These are phyloP conservation scores for Orchestia grillus DNA, from an alignment of 1,140 invertebrate species.

Conservation along the genomic window DNA sequence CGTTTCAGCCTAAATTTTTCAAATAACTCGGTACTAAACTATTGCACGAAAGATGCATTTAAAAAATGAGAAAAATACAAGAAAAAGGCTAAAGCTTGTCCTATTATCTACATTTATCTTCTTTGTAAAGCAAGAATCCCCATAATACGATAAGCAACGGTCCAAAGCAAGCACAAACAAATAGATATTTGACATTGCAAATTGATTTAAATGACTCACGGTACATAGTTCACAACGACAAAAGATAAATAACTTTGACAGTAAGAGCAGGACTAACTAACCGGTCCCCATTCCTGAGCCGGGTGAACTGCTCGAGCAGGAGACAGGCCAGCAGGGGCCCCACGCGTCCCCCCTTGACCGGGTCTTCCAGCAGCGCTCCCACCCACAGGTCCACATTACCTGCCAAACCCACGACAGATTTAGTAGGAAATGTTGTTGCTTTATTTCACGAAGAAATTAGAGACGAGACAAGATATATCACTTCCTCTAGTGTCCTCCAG, in stretches of 20 bases:
- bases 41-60: too few species aligned
- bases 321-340: slow-evolving; percentile 94
- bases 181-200: too few species aligned
- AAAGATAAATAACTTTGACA: background rate
- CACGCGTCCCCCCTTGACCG: slow-evolving; percentile 84
- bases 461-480: background rate
- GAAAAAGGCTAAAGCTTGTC: too few species aligned
- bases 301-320: slow-evolving; percentile 90
- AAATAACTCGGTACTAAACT: too few species aligned
- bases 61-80: too few species aligned
- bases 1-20: too few species aligned
- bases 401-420: background rate
- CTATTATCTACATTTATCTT: too few species aligned
- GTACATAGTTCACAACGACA: background rate
- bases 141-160: too few species aligned
- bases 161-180: too few species aligned
- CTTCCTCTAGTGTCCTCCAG: background rate
- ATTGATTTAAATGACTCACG: background rate
- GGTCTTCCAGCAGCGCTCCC: slow-evolving; percentile 94
- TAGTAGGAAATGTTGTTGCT: background rate
- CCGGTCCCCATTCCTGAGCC: slow-evolving; percentile 90
- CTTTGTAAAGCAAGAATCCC: too few species aligned
- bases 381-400: slow-evolving; percentile 96
- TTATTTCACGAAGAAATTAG: background rate
- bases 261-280: slow-evolving; percentile 68